Evolutionary conservation across 2,888 invertebrate species (phyloP).

Genomic region (Callinectes sapidus): DNA sequence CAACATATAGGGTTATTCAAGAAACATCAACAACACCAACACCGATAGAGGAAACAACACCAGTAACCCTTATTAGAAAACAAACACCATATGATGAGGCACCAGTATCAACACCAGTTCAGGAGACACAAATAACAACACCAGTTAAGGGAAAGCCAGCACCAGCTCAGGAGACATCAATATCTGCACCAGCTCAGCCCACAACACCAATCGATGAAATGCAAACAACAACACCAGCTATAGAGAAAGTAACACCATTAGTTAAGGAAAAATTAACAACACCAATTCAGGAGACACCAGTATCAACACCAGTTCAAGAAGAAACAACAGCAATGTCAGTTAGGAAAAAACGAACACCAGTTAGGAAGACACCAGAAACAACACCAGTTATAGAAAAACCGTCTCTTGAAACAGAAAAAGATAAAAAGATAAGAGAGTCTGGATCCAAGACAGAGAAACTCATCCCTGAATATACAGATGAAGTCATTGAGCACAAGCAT

Average conservation of each 20-base stretch:
- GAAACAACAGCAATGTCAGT: slow-evolving; percentile 1
- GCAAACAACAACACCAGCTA: not conserved
- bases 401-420: no score
- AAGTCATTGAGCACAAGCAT: no score
- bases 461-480: no score
- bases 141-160: not conserved
- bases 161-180: not conserved
- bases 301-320: not conserved
- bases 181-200: no score
- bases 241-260: not conserved
- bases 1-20: no score
- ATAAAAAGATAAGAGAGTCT: no score
- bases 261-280: not conserved
- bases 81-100: slow-evolving; percentile 9
- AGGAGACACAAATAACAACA: slow-evolving; percentile 1
- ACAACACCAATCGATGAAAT: not conserved
- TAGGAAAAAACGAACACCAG: not conserved
- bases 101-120: slow-evolving; percentile 39
- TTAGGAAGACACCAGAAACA: not conserved
- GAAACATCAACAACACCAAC: no score
- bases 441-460: no score
- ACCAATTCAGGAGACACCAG: not conserved
- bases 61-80: not conserved
- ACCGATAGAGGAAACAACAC: not conserved
- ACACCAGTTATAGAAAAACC: not conserved